These are phyloP conservation scores for Pelodytes ibericus DNA, from an alignment of 2,797 vertebrate genomes.

Conservation along the genomic window DNA sequence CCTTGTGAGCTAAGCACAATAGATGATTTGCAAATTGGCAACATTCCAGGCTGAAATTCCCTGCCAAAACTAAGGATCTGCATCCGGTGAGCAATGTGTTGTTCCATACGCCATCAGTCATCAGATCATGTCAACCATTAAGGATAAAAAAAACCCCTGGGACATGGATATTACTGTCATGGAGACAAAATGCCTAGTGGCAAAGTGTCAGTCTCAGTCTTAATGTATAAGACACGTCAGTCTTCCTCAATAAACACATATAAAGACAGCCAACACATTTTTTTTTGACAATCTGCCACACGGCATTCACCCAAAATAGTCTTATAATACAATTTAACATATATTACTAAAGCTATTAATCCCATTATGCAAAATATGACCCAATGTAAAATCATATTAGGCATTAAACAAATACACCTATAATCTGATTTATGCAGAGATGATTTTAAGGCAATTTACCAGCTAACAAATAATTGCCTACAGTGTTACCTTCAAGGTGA, in stretches of 20 bases:
- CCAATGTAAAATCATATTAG: background rate
- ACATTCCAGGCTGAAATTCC: background rate
- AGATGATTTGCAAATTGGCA: conserved; percentile 22
- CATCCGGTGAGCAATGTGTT: conserved; percentile 24
- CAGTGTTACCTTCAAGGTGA: too few relatives aligned
- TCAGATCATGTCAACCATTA: conserved; percentile 20
- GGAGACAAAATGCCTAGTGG: conserved; percentile 8
- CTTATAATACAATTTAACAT: background rate
- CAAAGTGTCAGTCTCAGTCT: conserved; percentile 3
- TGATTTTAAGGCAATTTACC: too few relatives aligned
- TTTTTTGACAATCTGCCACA: background rate
- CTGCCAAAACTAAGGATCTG: conserved; percentile 24
- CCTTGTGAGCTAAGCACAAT: conserved; percentile 11
- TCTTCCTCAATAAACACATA: conserved; percentile 1
- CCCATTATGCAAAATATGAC: background rate
- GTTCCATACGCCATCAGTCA: conserved; percentile 21
- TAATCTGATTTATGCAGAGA: too few relatives aligned
- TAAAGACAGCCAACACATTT: conserved; percentile 1
- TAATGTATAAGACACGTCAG: background rate
- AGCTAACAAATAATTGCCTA: too few relatives aligned
- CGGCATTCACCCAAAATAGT: background rate
- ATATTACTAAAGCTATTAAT: background rate
- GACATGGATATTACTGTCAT: conserved; percentile 6
- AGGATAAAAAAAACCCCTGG: background rate
- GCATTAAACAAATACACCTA: too few relatives aligned